Conservation (phyloP, 1,140 invertebrate species). For the Saccostrea cuccullata region DNA sequence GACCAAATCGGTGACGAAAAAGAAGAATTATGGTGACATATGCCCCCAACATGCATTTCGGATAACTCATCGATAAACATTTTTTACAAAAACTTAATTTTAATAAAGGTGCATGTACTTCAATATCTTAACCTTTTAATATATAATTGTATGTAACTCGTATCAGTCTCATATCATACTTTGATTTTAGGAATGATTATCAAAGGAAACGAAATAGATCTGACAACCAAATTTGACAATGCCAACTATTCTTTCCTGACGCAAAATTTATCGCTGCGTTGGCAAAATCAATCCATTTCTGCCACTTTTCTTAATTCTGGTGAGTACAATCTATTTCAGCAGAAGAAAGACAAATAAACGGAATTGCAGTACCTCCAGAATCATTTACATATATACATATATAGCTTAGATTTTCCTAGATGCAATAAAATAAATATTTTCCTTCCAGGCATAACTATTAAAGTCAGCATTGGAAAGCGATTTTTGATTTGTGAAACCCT, state of each 20-base stretch:
- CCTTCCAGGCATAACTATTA: constrained; percentile 20
- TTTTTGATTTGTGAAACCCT: background rate
- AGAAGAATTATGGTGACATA: too few relatives aligned
- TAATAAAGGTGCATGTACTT: too few relatives aligned
- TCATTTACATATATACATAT: background rate
- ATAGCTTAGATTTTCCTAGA: background rate
- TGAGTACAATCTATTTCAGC: background rate
- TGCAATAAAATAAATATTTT: too few relatives aligned
- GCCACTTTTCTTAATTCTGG: background rate
- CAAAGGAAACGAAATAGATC: background rate
- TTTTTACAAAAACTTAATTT: too few relatives aligned
- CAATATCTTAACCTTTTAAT: too few relatives aligned
- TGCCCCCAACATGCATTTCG: too few relatives aligned
- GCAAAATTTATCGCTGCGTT: background rate
- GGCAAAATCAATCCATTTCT: constrained; percentile 1
- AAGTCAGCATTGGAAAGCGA: constrained; percentile 1
- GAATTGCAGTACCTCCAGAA: too few relatives aligned
- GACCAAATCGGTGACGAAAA: too few relatives aligned
- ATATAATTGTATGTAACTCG: too few relatives aligned
- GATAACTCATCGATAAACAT: too few relatives aligned
- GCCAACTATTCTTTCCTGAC: background rate
- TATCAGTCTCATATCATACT: too few relatives aligned
- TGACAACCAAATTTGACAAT: constrained; percentile 1
- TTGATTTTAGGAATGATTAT: background rate
- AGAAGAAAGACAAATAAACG: too few relatives aligned